Base-by-base conservation (phyloP, 2,113 vertebrate genomes). In the Lepidothrix coronata region DNA sequence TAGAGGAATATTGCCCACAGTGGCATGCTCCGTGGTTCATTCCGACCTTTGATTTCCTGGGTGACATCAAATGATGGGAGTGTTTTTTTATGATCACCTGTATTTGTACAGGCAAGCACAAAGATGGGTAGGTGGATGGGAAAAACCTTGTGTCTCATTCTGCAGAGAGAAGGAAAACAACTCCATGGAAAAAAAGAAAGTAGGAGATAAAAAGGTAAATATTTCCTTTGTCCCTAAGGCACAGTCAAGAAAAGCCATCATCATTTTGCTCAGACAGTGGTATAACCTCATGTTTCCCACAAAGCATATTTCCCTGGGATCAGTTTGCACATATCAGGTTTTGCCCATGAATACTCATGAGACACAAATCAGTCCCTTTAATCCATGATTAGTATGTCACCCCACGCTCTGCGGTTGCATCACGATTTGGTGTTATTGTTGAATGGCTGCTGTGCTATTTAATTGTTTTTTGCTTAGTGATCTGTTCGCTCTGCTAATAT, bases 401-500 rank as follows among this genome's bases (percentile, higher is more conserved):
- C 67, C 91, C 94, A 89, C 6, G 39, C 75, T 37, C 92, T 61
- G 75, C 87, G 51, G 93, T 97, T 97, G 97, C 97, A 96, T 83
- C 96, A 90, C 94, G 93, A 97, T 97, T 97, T 96, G 96, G 86
- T 97, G 92, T 94, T 90, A 94, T 88, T 96, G 94, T 91, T 88
- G 97, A 96, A 95, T 89, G 95, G 92, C 96, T 96, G 96, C 96
- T 95, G 93, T 87, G 95, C 93, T 89, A 74, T 96, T 97, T 98
- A 97, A 98, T 98, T 98, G 97, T 97, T 97, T 97, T 97, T 97
- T 94, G 89, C 79, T 95, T 95, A 92, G 97, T 92, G 96, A 93
- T 97, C 97, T 95, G 79, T 91, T 95, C 24, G 8, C 94, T 95
- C 90, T 80, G 77, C 89, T 97, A 95, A 88, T 95, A 96, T 96